Base-by-base conservation (phyloP, 2,113 vertebrate species). In the Bufo bufo region DNA sequence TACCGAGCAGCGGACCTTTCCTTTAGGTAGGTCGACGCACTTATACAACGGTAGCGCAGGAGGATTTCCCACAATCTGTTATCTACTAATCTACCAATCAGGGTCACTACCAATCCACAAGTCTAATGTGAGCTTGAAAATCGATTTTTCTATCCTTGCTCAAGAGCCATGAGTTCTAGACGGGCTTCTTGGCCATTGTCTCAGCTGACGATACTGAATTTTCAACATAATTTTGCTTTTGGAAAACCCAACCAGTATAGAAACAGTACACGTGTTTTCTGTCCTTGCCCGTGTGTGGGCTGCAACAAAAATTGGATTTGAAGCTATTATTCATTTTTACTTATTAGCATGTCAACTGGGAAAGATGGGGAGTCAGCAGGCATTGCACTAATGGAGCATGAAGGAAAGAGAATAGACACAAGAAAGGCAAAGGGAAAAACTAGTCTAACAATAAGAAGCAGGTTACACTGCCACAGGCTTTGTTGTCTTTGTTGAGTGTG, bases 291-390 rank as follows among this genome's bases (percentile, higher is more conserved):
- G 59, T 45, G 54, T 56, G 87, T 54, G 81, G 87, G 87, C 72
- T 66, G 59, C 74, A 66, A 77, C 58, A 82, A 77, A 84, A 88
- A 84, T 84, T 66, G 50, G 61, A 84, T 84, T 88, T 88, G 66
- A 88, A 84, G 87, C 81, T 66, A 84, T 88, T 88, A 84, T 65
- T 88, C 81, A 88, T 88, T 84, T 66, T 84, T 88, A 88, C 71
- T 88, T 84, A 84, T 84, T 88, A 84, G 87, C 50, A 69, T 88
- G 87, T 88, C 87, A 88, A 52, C 75, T 45, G 16, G 23, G 19
- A 78, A 88, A 88, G 71, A 88, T 84, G 72, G 87, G 74, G 87
- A 88, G 87, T 88, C 87, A 78, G 71, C 81, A 77, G 58, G 82
- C 59, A 77, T n/a, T 54, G 82, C 81, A 56, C 87, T 81, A 84